phyloP scores from a whole-genome alignment of 2,797 vertebrate species.

The Muscicapa comitata region DNA sequence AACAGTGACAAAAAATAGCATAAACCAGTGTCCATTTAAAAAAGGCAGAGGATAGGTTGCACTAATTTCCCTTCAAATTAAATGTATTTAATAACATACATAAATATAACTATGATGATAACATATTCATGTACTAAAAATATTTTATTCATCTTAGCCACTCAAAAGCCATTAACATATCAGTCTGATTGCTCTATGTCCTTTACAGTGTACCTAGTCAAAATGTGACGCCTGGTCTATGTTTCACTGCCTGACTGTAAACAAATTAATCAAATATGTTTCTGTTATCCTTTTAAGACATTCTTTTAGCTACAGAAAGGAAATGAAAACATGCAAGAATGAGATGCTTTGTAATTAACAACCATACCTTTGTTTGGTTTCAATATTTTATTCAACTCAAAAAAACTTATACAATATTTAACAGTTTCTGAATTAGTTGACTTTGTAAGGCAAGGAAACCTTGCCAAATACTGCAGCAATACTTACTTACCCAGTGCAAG shows the following conservation, averaged over 20 bases:
- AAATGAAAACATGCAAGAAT: background rate
- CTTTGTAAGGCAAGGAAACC: background rate
- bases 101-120: background rate
- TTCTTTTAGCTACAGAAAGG: background rate
- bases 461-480: background rate
- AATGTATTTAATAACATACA: background rate
- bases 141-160: background rate
- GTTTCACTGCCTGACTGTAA: conserved; percentile 19
- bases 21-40: background rate
- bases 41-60: background rate
- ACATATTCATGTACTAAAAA: background rate
- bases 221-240: background rate
- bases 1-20: fast-evolving
- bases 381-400: background rate
- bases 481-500: background rate
- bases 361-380: conserved; percentile 15
- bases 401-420: conserved; percentile 42
- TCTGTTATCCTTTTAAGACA: background rate
- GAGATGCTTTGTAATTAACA: background rate
- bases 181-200: background rate
- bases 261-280: conserved; percentile 45
- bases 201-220: background rate
- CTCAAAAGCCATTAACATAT: background rate
- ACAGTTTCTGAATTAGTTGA: conserved; percentile 25
- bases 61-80: background rate